phyloP scores from a whole-genome alignment of 1,140 invertebrate species.

The Trachymyrmex cornetzi region DNA sequence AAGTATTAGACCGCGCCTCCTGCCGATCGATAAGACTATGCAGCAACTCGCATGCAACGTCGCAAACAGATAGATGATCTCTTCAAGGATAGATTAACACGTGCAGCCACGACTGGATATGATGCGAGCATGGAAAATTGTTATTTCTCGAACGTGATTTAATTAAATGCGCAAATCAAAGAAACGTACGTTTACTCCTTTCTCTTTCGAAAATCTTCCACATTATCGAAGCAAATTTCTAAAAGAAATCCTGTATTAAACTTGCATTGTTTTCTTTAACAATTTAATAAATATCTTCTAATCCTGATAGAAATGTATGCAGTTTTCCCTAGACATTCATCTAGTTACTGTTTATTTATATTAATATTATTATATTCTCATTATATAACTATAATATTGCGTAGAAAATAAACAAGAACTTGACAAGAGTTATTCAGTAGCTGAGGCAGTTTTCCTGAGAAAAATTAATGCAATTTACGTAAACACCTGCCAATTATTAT shows the following conservation, averaged over 20 bases:
- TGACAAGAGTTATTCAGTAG: too few relatives aligned
- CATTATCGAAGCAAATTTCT: not conserved
- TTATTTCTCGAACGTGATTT: constrained; percentile 15
- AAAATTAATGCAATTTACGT: too few relatives aligned
- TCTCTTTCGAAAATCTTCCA: not conserved
- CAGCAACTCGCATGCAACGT: constrained; percentile 45
- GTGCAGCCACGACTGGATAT: constrained; percentile 36
- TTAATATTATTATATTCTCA: too few relatives aligned
- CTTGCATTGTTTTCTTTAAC: not conserved
- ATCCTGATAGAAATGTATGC: not conserved
- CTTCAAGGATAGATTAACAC: constrained; percentile 59
- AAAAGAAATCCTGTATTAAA: not conserved
- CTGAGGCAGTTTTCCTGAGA: too few relatives aligned
- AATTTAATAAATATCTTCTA: not conserved
- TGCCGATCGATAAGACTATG: constrained; percentile 45
- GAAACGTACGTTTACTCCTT: not conserved
- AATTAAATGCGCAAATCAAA: not conserved
- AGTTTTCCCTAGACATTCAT: too few relatives aligned
- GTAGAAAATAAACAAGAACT: not conserved
- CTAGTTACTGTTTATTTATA: too few relatives aligned
- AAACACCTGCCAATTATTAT: too few relatives aligned
- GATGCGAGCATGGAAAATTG: constrained; percentile 23
- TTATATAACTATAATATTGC: too few relatives aligned
- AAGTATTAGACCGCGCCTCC: constrained; percentile 33
- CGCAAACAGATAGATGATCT: constrained; percentile 46